Evolutionary conservation across 2,888 invertebrate species (phyloP), one percentile per base, ranked within the genome.

Genomic region (Matsumyia berberina): DNA sequence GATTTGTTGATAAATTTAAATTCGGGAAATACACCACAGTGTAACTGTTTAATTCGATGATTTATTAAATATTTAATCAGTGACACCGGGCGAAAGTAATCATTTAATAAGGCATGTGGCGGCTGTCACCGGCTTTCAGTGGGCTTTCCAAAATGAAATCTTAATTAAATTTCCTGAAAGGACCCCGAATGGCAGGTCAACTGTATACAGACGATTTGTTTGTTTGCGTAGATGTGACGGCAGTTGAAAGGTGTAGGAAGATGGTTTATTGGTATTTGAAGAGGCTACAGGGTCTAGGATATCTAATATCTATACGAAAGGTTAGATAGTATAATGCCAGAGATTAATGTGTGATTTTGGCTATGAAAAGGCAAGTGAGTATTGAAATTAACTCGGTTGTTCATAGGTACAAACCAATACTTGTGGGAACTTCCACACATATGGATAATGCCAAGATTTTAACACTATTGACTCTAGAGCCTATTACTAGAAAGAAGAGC

Each of bases 41-140:
- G 64, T 80, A 80, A 85, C 80, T 80, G 80, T 85, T 80, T 49
- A 85, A 58, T 74, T 79, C 79, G 58, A 78, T 85, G 85, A 85
- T 85, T 85, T 85, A 85, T 85, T 80, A 76, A 80, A 85, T 76
- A 80, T 85, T 85, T 85, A 85, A 85, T 85, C 85, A 76, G 80
- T 80, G 70, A 69, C 74, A 70, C 55, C 9, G 73, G 42, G 69
- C 53, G 70, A 73, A 74, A 74, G 85, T 66, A 76, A 80, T 80
- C 74, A 53, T 70, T 80, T 85, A 80, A 76, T 76, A 62, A 64
- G 74, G 74, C 70, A 62, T 73, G 69, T 58, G 55, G 74, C 73
- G 73, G 69, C 79, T 85, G 85, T 85, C 85, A 70, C 35, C 67
- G 69, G 53, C 35, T 62, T 57, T 67, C 29, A 58, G 51, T 39